Evolutionary conservation across 2,797 vertebrate genomes (phyloP).

Genomic region (Tarsius wallacei): DNA sequence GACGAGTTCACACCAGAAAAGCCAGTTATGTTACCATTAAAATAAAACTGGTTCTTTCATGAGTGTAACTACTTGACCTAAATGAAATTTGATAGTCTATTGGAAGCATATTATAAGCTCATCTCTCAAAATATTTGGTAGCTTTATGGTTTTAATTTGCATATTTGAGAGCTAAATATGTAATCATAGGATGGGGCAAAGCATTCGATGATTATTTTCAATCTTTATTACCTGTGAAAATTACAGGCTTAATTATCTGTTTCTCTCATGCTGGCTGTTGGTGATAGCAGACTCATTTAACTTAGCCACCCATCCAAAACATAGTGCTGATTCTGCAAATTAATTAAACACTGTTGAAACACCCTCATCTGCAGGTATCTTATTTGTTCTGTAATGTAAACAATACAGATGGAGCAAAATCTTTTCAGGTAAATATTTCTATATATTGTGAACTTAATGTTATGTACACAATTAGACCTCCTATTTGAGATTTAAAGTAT

Average conservation of each 20-base stretch:
- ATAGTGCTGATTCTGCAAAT: conserved; percentile 62
- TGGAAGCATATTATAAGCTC: not conserved
- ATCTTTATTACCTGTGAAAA: conserved; percentile 70
- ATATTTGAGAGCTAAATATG: not conserved
- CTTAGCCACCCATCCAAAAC: conserved; percentile 15
- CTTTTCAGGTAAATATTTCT: not conserved
- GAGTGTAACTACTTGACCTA: not conserved
- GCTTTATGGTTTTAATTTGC: not conserved
- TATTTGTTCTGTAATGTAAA: not conserved
- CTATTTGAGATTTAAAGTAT: not conserved
- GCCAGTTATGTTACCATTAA: not conserved
- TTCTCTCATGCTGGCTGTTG: not conserved
- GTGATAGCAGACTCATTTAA: conserved; percentile 66
- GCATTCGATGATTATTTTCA: conserved; percentile 60
- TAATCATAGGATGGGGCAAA: not conserved
- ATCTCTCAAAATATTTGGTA: conserved; percentile 43
- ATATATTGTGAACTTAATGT: not conserved
- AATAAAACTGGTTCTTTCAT: not conserved
- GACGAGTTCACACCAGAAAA: not conserved
- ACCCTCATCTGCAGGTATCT: not conserved
- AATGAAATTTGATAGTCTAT: not conserved
- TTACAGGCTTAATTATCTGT: conserved; percentile 69
- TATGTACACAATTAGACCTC: not conserved
- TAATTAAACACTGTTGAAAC: not conserved
- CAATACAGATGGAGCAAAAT: not conserved